Base-by-base conservation (phyloP, 2,797 vertebrate genomes). In the Myotis myotis region DNA sequence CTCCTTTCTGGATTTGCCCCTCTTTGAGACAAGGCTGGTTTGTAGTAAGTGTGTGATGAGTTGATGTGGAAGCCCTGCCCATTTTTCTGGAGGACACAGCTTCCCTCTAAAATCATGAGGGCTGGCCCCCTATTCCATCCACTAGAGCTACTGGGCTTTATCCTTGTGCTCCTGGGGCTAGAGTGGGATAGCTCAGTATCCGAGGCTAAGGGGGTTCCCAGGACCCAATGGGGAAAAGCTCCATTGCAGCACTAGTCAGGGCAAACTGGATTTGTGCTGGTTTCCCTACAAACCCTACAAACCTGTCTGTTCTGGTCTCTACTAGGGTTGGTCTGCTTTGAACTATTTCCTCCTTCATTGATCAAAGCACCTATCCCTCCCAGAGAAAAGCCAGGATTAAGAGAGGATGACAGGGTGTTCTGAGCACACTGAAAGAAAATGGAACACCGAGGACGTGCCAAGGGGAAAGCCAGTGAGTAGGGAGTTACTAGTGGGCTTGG, bases 321-420 rank as follows among this genome's bases (percentile, higher is more conserved):
- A 5, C 2, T 15, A n/a, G n/a, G 68, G 7, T 17, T 76, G 62
- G 51, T 53, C 16, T 55, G 38, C 66, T 64, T 88, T 82, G 57
- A 6, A 47, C 64, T 51, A 16, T 70, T 92, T 95, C 91, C 55
- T 96, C 30, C 47, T 87, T 33, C 57, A n/a, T 66, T 20, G 51
- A 92, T 72, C 82, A 94, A 70, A 92, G 41, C 13, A 25, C 38
- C 30, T n/a, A 15, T 44, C 28, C 41, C 17, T 91, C 36, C 91
- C 47, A 91, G 60, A 44, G 70, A 96, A 51, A 23, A 30, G 74
- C 30, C 30, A 41, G 79, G 57, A 91, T 89, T 91, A 90, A 80
- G 89, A 72, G 62, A 22, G 44, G 49, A 78, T 51, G 33, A 57
- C 36, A 76, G 70, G 51, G 11, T 49, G 51, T 88, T 87, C 44